phyloP scores from a whole-genome alignment of 2,888 invertebrate species.

The Tenthredo notha region DNA sequence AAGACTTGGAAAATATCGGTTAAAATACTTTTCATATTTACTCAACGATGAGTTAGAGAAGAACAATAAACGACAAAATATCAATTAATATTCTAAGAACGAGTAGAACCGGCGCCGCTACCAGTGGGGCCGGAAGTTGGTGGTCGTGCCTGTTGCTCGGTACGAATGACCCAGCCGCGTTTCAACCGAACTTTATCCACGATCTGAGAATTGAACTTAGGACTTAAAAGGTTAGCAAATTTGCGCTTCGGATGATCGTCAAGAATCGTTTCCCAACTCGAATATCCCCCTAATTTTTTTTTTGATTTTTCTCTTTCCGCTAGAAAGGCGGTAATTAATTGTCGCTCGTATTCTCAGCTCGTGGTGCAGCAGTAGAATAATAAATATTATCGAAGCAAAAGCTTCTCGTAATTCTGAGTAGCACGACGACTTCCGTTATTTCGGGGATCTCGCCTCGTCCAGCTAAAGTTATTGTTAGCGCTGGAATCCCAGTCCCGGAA shows the following conservation, averaged over 20 bases:
- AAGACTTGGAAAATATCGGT: too few relatives aligned
- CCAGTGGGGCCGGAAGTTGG: constrained; percentile 30
- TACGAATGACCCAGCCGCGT: constrained; percentile 1
- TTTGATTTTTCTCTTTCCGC: neutral
- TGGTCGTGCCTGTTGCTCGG: constrained; percentile 28
- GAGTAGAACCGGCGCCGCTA: constrained; percentile 34
- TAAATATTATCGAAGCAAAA: neutral
- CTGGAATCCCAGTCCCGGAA: constrained; percentile 42
- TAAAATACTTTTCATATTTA: neutral
- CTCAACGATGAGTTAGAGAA: neutral
- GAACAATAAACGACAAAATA: neutral
- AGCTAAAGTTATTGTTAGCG: constrained; percentile 46
- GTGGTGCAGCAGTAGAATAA: neutral
- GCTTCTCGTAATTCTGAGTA: constrained; percentile 13
- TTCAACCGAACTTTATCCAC: constrained; percentile 4
- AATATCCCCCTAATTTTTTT: neutral
- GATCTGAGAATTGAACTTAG: neutral
- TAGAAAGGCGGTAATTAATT: neutral
- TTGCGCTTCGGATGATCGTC: neutral
- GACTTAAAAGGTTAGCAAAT: neutral
- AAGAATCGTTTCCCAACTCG: neutral
- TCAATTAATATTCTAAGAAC: constrained; percentile 45
- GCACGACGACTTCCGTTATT: constrained; percentile 42
- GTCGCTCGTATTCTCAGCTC: neutral
- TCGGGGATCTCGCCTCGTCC: constrained; percentile 21